These are phyloP conservation scores for Drosophila emarginata DNA, from an alignment of 2,888 invertebrate genomes.

Conservation along the genomic window DNA sequence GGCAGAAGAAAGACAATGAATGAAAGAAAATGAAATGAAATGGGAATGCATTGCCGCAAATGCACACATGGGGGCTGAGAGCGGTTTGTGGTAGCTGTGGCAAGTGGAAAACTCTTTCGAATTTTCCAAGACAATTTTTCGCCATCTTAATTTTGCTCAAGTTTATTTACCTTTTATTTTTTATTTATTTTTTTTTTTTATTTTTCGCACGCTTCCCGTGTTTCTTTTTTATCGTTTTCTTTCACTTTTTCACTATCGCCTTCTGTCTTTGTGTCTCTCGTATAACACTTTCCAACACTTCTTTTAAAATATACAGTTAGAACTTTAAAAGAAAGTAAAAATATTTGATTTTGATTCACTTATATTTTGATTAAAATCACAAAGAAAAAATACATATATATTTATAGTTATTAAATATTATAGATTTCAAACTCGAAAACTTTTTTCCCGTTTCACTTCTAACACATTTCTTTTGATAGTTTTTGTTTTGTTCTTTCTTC, in stretches of 20 bases:
- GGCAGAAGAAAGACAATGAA: constrained; percentile 15
- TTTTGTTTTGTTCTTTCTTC: not conserved
- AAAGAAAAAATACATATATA: not conserved
- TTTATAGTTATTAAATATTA: not conserved
- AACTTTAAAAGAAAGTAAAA: not conserved
- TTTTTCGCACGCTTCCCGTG: not conserved
- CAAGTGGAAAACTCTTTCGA: not conserved
- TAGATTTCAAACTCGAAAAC: not conserved
- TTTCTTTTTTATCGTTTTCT: not conserved
- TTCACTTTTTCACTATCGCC: not conserved
- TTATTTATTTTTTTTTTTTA: no score
- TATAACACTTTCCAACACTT: constrained; percentile 1
- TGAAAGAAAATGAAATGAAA: constrained; percentile 11
- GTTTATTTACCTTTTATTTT: constrained; percentile 5
- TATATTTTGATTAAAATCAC: not conserved
- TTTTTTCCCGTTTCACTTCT: not conserved
- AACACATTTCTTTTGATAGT: not conserved
- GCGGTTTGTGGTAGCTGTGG: constrained; percentile 2
- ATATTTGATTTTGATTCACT: not conserved
- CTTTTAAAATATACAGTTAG: not conserved
- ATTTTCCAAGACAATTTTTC: constrained; percentile 7
- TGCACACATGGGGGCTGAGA: constrained; percentile 6
- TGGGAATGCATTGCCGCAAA: constrained; percentile 10
- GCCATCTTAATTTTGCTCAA: constrained; percentile 2
- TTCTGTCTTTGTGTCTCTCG: not conserved